Percentiles rank a stretch among this genome's conserved stretches.
phyloP scores from a whole-genome alignment of 2,113 vertebrate species.

The Ciconia stormi region DNA sequence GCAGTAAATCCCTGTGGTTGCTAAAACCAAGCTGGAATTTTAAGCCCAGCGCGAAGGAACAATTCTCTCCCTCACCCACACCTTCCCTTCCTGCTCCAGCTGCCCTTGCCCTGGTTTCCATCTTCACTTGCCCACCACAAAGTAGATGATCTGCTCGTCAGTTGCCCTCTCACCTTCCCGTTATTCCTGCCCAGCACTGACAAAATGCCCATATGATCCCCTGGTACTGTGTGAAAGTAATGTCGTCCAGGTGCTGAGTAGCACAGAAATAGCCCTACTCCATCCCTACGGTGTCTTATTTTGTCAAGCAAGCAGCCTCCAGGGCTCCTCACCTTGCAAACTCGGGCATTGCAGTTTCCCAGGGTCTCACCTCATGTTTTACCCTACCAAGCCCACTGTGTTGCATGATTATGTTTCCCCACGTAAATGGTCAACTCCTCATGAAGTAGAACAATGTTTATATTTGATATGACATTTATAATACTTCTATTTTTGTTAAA shows the following conservation, averaged over 20 bases:
- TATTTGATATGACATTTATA: not conserved
- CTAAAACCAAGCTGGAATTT: slow-evolving; percentile 53
- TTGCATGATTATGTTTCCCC: not conserved
- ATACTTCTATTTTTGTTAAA: not conserved
- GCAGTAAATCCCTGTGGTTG: slow-evolving; percentile 45
- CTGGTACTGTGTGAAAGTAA: not conserved
- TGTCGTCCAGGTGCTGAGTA: not conserved
- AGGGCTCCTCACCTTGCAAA: not conserved
- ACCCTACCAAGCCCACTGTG: not conserved
- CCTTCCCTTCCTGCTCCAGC: not conserved
- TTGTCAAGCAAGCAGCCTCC: not conserved
- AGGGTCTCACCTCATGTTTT: not conserved
- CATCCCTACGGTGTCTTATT: not conserved
- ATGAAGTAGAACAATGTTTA: not conserved
- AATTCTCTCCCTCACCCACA: slow-evolving; percentile 14
- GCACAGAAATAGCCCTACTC: not conserved
- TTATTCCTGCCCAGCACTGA: not conserved
- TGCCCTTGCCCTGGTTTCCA: not conserved
- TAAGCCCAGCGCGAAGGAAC: slow-evolving; percentile 27
- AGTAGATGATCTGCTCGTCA: not conserved
- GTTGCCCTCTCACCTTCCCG: not conserved
- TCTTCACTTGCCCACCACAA: not conserved
- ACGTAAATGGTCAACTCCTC: not conserved
- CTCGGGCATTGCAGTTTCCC: accelerated
- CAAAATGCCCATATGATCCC: not conserved